Evolutionary conservation across 2,888 invertebrate species (phyloP).

Genomic region (Volucella inanis): DNA sequence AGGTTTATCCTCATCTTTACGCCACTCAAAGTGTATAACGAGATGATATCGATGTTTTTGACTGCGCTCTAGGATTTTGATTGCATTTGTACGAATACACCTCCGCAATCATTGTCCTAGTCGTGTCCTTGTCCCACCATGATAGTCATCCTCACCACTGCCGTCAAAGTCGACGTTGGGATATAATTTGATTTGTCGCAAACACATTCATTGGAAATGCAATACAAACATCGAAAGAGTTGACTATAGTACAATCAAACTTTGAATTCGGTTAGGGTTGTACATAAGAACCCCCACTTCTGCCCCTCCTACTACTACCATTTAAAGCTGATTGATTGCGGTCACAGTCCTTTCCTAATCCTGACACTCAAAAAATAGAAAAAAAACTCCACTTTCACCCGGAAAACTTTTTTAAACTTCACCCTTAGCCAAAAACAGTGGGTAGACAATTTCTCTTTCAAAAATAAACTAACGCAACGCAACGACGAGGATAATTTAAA

Average conservation of each 20-base stretch:
- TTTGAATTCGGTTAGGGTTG: slow-evolving; percentile 4
- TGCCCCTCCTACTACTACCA: slow-evolving; percentile 5
- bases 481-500: slow-evolving; percentile 64
- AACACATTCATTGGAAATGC: slow-evolving; percentile 69
- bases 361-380: slow-evolving; percentile 15
- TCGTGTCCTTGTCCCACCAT: too few species aligned
- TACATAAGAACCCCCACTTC: slow-evolving; percentile 19
- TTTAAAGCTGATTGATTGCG: slow-evolving; percentile 70
- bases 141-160: neutral
- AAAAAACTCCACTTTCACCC: neutral
- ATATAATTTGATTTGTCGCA: slow-evolving; percentile 70
- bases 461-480: neutral
- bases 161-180: neutral
- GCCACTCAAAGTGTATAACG: slow-evolving; percentile 45
- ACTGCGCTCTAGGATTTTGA: slow-evolving; percentile 52
- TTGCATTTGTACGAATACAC: slow-evolving; percentile 57
- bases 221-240: slow-evolving; percentile 54
- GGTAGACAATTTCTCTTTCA: neutral
- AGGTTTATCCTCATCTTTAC: slow-evolving; percentile 24
- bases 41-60: slow-evolving; percentile 55
- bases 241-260: neutral
- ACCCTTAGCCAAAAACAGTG: neutral
- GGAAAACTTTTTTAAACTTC: slow-evolving; percentile 33
- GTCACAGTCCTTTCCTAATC: slow-evolving; percentile 34
- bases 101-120: slow-evolving; percentile 1